Percentiles rank a stretch among this genome's conserved stretches.
Evolutionary conservation across 2,888 invertebrate species (phyloP).

Genomic region (Galerucella calmariensis): DNA sequence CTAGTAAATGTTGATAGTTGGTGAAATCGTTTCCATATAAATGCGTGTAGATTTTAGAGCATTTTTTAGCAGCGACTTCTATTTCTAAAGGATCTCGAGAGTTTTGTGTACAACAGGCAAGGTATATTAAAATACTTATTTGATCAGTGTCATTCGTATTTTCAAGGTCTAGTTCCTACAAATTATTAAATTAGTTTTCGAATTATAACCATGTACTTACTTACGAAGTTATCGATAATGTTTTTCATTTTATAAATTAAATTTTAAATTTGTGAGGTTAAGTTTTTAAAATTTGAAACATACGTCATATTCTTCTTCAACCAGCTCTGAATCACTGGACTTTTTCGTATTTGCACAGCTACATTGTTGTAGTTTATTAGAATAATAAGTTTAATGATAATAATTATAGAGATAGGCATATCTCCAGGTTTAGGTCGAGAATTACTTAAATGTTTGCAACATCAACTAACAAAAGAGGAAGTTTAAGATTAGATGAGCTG

Average conservation of each 20-base stretch:
- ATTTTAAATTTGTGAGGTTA: background rate
- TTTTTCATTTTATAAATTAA: background rate
- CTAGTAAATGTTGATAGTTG: conserved; percentile 26
- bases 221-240: conserved; percentile 14
- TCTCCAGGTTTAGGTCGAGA: too few relatives aligned
- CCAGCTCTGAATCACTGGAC: too few relatives aligned
- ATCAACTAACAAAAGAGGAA: too few relatives aligned
- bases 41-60: conserved; percentile 18
- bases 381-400: too few relatives aligned
- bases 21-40: conserved; percentile 27
- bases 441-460: too few relatives aligned
- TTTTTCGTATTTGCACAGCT: too few relatives aligned
- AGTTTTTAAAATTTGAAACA: background rate
- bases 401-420: too few relatives aligned
- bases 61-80: conserved; percentile 40
- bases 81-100: conserved; percentile 36
- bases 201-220: background rate
- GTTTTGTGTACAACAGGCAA: conserved; percentile 33
- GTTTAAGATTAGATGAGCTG: too few relatives aligned
- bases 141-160: conserved; percentile 19
- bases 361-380: too few relatives aligned
- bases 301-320: background rate
- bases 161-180: background rate
- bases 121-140: conserved; percentile 39
- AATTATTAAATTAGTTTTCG: background rate